phyloP scores from a whole-genome alignment of 2,113 vertebrate genomes.

The Sclerurus mexicanus region DNA sequence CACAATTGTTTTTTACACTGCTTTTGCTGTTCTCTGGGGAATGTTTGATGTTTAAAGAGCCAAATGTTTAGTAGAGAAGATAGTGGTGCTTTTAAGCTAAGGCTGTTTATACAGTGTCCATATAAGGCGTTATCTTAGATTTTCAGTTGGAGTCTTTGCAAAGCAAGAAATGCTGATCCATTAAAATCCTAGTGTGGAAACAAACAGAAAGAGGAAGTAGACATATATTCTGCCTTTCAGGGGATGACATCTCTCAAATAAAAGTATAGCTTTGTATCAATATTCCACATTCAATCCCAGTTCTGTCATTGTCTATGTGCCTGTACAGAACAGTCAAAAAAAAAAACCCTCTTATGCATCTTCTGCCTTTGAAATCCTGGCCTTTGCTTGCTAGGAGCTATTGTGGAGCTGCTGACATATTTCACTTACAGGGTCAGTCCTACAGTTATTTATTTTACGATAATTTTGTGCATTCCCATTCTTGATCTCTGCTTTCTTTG shows the following conservation, averaged over 20 bases:
- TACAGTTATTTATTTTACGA: slow-evolving; percentile 12
- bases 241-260: background rate
- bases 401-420: background rate
- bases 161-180: background rate
- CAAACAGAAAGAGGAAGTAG: background rate
- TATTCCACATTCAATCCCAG: background rate
- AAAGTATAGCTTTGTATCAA: background rate
- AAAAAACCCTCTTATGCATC: background rate
- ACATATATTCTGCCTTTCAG: background rate
- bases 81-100: slow-evolving; percentile 18
- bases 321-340: background rate
- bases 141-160: slow-evolving; percentile 6
- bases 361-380: background rate
- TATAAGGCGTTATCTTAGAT: background rate
- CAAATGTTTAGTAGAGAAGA: slow-evolving; percentile 19
- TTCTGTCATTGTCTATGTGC: background rate
- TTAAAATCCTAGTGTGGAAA: background rate
- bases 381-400: background rate
- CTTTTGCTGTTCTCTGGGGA: slow-evolving; percentile 9
- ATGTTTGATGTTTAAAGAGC: slow-evolving; percentile 23
- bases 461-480: background rate
- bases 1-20: slow-evolving; percentile 6
- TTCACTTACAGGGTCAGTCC: background rate
- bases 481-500: background rate
- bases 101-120: background rate